Evolutionary conservation across 2,888 invertebrate genomes (phyloP), one percentile per base, ranked within the genome.

Genomic region (Mamestra brassicae): DNA sequence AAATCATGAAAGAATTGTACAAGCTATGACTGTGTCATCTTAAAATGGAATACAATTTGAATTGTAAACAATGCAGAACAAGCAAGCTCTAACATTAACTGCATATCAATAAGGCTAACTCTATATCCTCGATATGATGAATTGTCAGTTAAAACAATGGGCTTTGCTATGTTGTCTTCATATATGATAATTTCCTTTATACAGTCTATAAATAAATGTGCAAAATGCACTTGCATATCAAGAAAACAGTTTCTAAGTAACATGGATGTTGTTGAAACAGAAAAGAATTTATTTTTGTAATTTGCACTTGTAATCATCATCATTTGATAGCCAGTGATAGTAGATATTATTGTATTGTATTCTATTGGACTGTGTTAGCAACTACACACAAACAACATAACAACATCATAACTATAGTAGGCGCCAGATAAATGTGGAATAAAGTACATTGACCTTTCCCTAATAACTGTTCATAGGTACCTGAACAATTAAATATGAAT

Each of bases 101-200:
- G 82, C 76, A 84, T 84, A 74, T 38, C 68, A 81, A 78, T 81
- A 76, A 76, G 74, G 68, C 61, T 55, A n/a, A 61, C 45, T 38
- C 47, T 0, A 71, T 71, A 55, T 62, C 45, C 47, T 55, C 26
- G 26, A 26, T 26, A 73, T 80, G 60, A 76, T 68, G 50, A 70
- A 85, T 76, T 47, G 76, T 67, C 47, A 50, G 57, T 47, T 50
- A 26, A 47, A 78, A 84, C 81, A 84, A 84, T 81, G 57, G 74
- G 26, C 38, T 45, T 11, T 66, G 47, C 7, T 38, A 45, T 64
- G 36, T 17, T 47, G 45, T 61, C 15, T 50, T 52, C 42, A 57
- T 2, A 57, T 2, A 15, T 8, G 50, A 64, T 13, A 38, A 66
- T 64, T 58, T 61, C 60, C 67, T 68, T 66, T 71, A 10, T 34